These are phyloP conservation scores for Takifugu rubripes DNA, from an alignment of 2,797 vertebrate species.

Conservation along the genomic window DNA sequence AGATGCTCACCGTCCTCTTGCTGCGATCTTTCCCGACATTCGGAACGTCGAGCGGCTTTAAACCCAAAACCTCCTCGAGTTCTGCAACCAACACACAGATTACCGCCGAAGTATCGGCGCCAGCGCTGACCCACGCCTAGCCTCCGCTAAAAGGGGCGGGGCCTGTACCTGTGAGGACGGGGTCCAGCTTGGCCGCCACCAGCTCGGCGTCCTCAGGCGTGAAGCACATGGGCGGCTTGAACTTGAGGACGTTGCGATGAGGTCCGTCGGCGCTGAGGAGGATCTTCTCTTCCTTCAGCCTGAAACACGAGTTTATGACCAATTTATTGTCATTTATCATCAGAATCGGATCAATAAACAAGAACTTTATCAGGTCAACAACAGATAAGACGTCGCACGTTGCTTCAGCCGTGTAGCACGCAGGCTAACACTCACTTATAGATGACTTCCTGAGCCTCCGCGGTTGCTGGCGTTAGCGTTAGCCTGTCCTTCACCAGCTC, in stretches of 20 bases:
- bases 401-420: background rate
- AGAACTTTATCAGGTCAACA: background rate
- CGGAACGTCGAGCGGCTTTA: constrained; percentile 31
- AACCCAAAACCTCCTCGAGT: constrained; percentile 77
- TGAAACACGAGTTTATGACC: constrained; percentile 39
- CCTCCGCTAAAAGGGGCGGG: background rate
- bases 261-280: constrained; percentile 95
- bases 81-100: constrained; percentile 66
- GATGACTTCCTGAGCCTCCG: constrained; percentile 92
- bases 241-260: constrained; percentile 92
- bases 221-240: constrained; percentile 98
- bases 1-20: constrained; percentile 76
- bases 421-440: constrained; percentile 78
- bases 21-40: constrained; percentile 44
- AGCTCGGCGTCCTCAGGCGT: constrained; percentile 82
- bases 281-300: constrained; percentile 85
- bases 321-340: background rate
- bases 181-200: constrained; percentile 81
- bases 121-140: too few relatives aligned
- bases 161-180: constrained; percentile 83
- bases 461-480: constrained; percentile 86
- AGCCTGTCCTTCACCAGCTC: constrained; percentile 87
- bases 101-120: background rate
- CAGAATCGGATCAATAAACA: too few relatives aligned
- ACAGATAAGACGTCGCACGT: too few relatives aligned